Conservation (phyloP, 2,888 invertebrate genomes). For the Polietes domitor region DNA sequence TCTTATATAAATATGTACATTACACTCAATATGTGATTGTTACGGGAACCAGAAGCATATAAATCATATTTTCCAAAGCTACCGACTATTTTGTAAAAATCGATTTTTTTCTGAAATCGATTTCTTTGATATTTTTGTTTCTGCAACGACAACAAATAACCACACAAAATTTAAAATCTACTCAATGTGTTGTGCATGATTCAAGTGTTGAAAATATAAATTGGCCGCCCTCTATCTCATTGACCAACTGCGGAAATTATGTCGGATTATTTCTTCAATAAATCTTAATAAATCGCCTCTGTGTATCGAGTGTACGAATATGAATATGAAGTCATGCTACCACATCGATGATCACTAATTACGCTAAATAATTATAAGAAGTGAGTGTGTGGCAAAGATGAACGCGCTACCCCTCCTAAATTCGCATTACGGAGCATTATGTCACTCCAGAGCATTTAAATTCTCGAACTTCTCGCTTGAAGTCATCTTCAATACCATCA, state of each 20-base stretch:
- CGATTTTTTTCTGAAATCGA: no score
- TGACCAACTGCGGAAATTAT: background rate
- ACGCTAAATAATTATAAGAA: slow-evolving; percentile 3
- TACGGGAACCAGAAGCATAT: no score
- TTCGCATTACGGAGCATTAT: slow-evolving; percentile 8
- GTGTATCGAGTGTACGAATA: background rate
- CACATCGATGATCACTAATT: slow-evolving; percentile 2
- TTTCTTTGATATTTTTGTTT: no score
- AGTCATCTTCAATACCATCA: background rate
- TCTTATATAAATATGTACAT: no score
- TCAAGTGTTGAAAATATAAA: no score
- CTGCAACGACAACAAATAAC: no score
- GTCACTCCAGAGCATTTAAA: background rate
- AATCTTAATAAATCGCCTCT: background rate
- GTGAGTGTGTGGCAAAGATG: background rate
- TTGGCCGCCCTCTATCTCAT: background rate
- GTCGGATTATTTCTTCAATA: background rate
- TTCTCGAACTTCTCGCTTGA: background rate
- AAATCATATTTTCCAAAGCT: no score
- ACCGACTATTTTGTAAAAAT: no score
- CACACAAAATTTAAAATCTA: no score
- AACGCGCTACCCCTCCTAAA: background rate
- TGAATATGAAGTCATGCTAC: background rate
- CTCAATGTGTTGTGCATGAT: no score
- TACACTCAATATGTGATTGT: no score